These are phyloP conservation scores for Crioceris asparagi DNA, from an alignment of 2,888 invertebrate species.

Conservation along the genomic window DNA sequence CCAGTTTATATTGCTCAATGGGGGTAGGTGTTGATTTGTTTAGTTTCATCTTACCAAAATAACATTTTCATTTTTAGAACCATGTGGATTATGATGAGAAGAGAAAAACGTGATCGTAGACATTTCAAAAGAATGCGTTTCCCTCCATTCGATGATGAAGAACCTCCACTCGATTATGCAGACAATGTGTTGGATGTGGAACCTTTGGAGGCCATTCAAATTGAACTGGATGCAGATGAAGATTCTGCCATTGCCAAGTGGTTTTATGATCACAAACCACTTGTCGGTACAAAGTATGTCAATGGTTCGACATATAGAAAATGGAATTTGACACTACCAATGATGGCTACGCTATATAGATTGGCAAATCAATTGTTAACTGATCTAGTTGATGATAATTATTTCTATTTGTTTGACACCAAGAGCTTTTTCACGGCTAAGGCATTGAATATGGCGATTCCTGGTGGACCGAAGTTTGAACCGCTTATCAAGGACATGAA, in stretches of 20 bases:
- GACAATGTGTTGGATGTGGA: constrained; percentile 99
- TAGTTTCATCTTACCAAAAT: too few relatives aligned
- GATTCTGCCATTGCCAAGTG: constrained; percentile 83
- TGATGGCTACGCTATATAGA: constrained; percentile 95
- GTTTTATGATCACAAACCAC: constrained; percentile 98
- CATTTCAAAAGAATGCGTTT: constrained; percentile 99
- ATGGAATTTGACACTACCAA: constrained; percentile 93
- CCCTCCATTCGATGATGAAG: constrained; percentile 99
- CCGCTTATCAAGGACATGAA: constrained; percentile 97
- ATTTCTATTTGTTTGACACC: constrained; percentile 97
- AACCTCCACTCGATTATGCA: constrained; percentile 97
- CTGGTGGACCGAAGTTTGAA: constrained; percentile 99
- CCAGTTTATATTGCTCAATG: constrained; percentile 99
- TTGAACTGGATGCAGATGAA: constrained; percentile 94
- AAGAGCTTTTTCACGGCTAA: constrained; percentile 99
- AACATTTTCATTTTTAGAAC: constrained; percentile 47
- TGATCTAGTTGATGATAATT: constrained; percentile 96
- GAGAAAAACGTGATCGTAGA: constrained; percentile 95
- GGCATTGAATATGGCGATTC: constrained; percentile 98
- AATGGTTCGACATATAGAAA: constrained; percentile 95
- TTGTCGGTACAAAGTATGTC: constrained; percentile 81
- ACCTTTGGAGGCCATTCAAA: constrained; percentile 96
- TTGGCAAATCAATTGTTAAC: constrained; percentile 96
- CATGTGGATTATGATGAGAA: constrained; percentile 99
- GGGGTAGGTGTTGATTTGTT: constrained; percentile 77